phyloP scores from a whole-genome alignment of 2,113 vertebrate genomes.

The Cyrtonyx montezumae region DNA sequence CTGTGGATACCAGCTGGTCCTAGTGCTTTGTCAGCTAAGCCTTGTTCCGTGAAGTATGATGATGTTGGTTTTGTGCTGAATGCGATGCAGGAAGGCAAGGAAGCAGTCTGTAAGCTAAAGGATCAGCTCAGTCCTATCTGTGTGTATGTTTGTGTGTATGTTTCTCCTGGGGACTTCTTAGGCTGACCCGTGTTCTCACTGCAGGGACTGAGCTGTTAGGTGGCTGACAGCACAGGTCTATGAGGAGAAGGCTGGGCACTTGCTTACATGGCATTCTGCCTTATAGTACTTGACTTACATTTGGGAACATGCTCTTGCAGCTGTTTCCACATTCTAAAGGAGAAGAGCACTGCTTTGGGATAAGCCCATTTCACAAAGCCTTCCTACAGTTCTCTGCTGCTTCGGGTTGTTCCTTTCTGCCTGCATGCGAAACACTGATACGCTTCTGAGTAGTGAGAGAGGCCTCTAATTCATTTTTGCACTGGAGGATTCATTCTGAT shows the following conservation, averaged over 20 bases:
- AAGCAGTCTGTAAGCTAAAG: background rate
- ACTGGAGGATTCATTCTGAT: background rate
- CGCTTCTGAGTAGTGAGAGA: background rate
- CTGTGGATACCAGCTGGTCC: background rate
- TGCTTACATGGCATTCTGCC: background rate
- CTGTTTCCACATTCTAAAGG: slow-evolving; percentile 14
- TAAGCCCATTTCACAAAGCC: background rate
- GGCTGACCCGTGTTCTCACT: background rate
- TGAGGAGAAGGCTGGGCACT: background rate
- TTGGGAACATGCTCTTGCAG: background rate
- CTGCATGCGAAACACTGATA: background rate
- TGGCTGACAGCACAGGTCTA: background rate
- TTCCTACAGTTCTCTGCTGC: slow-evolving; percentile 19
- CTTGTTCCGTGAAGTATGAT: background rate
- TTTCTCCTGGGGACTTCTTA: background rate
- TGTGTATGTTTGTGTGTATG: accelerated
- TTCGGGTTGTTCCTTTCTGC: slow-evolving; percentile 20
- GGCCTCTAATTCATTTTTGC: background rate
- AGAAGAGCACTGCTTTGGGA: slow-evolving; percentile 24
- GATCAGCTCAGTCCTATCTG: background rate
- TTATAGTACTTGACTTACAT: slow-evolving; percentile 2
- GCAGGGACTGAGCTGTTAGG: background rate
- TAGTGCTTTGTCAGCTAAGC: background rate
- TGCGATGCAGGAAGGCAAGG: background rate
- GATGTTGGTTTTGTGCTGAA: background rate